Evolutionary conservation across 1,140 invertebrate genomes (phyloP), one percentile per base, ranked within the genome.

Genomic region (Neelides sp.): DNA sequence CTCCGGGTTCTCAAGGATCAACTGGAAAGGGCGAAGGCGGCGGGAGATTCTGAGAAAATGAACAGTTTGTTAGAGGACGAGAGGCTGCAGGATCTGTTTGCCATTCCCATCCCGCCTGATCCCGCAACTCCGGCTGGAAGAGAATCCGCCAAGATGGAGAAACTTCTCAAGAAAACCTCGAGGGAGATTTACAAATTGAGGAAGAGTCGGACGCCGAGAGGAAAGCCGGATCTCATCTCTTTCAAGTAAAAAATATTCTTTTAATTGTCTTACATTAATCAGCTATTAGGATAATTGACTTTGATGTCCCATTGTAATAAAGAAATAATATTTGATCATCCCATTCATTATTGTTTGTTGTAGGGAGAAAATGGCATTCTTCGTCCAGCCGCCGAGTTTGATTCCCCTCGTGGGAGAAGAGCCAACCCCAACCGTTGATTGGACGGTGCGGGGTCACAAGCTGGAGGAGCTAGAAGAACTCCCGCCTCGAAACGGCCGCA

Each of bases 351-450:
- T 24, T 52, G 45, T 34, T 51, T 34, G 61, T 72, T 74, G 20
- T 70, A 92, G 88, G 73, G 88, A 92, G 69, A 93, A 92, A 69
- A 94, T 94, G 79, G 85, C 88, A 12, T 94, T 94, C 69, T 92
- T 94, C 65, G 91, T 87, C 1, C 74, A 59, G 41, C 12, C 53
- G 26, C 43, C 46, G 12, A n/a, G n/a, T n/a, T n/a, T n/a, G n/a
- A n/a, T n/a, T n/a, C n/a, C n/a, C n/a, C n/a, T n/a, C n/a, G n/a
- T n/a, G n/a, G n/a, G n/a, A n/a, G n/a, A n/a, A n/a, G n/a, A n/a
- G n/a, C n/a, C n/a, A n/a, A n/a, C n/a, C n/a, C n/a, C n/a, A n/a
- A n/a, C n/a, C n/a, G n/a, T n/a, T n/a, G n/a, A n/a, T n/a, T n/a
- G n/a, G n/a, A n/a, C n/a, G n/a, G n/a, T n/a, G n/a, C n/a, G n/a